Evolutionary conservation across 2,113 vertebrate species (phyloP).

Genomic region (Nothoprocta pentlandii): DNA sequence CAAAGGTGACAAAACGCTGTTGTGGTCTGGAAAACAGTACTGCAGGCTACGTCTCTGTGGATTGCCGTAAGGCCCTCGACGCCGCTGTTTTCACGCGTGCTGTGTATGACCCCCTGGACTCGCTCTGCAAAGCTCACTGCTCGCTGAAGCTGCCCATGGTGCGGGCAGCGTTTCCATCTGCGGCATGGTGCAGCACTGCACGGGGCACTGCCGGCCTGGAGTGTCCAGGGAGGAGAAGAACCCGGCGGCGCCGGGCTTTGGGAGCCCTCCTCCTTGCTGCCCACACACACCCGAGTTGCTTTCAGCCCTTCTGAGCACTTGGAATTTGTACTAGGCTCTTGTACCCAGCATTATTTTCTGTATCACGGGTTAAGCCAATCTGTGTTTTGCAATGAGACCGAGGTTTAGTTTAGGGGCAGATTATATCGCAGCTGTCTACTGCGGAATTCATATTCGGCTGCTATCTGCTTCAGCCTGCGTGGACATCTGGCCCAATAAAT

Average conservation of each 20-base stretch:
- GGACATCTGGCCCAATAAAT: constrained; percentile 29
- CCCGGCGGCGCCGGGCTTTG: no score
- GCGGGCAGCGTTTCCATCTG: neutral
- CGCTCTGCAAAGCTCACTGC: neutral
- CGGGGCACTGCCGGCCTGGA: neutral
- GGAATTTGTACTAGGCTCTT: neutral
- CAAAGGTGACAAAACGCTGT: neutral
- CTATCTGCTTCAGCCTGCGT: neutral
- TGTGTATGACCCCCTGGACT: neutral
- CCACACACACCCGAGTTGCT: neutral
- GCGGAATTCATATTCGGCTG: neutral
- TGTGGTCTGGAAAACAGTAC: neutral
- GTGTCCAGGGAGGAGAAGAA: no score
- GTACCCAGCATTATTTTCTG: neutral
- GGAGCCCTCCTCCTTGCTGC: no score
- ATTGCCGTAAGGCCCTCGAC: neutral
- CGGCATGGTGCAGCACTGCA: neutral
- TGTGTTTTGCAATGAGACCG: constrained; percentile 1
- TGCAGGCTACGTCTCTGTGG: neutral
- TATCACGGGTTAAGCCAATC: constrained; percentile 7
- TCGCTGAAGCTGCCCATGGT: neutral
- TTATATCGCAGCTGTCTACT: constrained; percentile 14
- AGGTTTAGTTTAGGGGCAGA: neutral
- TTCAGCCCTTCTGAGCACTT: neutral
- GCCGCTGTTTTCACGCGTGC: neutral